Conservation (phyloP, 2,113 vertebrate species). For the Chloropsis cyanopogon region DNA sequence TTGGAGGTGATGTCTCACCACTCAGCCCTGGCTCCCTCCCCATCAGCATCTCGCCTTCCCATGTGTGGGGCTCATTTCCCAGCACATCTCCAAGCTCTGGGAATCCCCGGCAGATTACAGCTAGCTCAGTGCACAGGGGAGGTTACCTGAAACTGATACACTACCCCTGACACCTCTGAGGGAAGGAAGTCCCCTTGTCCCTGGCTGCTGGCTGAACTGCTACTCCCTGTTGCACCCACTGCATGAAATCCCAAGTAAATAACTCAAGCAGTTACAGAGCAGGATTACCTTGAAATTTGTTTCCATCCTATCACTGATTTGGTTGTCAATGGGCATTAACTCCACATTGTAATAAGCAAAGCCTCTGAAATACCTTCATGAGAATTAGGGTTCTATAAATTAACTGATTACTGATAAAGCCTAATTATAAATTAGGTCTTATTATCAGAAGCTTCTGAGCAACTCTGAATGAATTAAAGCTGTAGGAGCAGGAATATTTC, state of each 20-base stretch:
- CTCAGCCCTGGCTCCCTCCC: not conserved
- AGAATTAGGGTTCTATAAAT: conserved; percentile 76
- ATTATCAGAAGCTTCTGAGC: conserved; percentile 76
- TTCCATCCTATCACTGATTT: conserved; percentile 50
- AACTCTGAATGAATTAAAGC: conserved; percentile 72
- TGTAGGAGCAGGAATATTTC: conserved; percentile 70
- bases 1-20: not conserved
- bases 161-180: not conserved
- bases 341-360: conserved; percentile 62
- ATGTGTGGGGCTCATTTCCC: not conserved
- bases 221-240: not conserved
- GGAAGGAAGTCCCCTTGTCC: not conserved
- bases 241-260: not conserved
- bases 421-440: conserved; percentile 81
- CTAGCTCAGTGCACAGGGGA: not conserved
- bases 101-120: not conserved
- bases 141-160: not conserved
- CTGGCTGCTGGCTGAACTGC: not conserved
- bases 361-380: conserved; percentile 46
- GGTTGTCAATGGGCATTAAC: conserved; percentile 57
- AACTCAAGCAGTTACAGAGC: not conserved
- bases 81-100: not conserved
- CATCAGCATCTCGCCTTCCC: not conserved
- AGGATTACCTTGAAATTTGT: conserved; percentile 68
- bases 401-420: conserved; percentile 80